These are phyloP conservation scores for Gerris lacustris DNA, from an alignment of 2,888 invertebrate species.

Conservation along the genomic window DNA sequence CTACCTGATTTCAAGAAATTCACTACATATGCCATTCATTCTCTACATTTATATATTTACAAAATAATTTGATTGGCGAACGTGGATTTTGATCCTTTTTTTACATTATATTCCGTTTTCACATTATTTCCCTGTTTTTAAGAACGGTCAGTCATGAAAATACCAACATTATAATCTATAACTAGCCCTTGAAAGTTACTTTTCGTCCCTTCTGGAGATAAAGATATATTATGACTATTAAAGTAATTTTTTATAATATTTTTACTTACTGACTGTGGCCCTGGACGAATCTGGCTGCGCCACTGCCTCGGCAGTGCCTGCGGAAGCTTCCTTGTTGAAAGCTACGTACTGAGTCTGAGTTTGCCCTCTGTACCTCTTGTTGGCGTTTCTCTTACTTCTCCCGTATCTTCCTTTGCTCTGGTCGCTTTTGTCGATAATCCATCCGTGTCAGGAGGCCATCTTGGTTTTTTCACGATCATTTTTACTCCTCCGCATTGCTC, in stretches of 20 bases:
- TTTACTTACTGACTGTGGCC: constrained; percentile 57
- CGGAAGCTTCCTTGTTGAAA: constrained; percentile 41
- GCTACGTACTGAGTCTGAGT: constrained; percentile 75
- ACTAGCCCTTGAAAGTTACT: too few species aligned
- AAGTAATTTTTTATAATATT: background rate
- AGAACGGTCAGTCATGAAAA: too few species aligned
- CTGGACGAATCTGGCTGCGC: constrained; percentile 57
- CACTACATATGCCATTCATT: too few species aligned
- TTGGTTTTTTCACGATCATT: background rate
- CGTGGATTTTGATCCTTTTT: too few species aligned
- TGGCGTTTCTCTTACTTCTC: constrained; percentile 4
- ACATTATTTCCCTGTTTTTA: too few species aligned
- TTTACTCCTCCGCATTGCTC: background rate
- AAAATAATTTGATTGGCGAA: too few species aligned
- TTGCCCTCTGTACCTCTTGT: constrained; percentile 47
- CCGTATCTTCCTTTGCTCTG: background rate
- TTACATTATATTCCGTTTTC: too few species aligned
- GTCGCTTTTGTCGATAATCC: background rate
- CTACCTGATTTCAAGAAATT: too few species aligned
- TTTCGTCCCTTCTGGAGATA: too few species aligned
- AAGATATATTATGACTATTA: too few species aligned
- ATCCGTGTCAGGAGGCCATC: background rate
- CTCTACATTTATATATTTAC: too few species aligned
- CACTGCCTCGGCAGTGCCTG: constrained; percentile 68
- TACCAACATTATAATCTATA: too few species aligned